These are phyloP conservation scores for Drosophila longiperda DNA, from an alignment of 2,888 invertebrate genomes.

Conservation along the genomic window DNA sequence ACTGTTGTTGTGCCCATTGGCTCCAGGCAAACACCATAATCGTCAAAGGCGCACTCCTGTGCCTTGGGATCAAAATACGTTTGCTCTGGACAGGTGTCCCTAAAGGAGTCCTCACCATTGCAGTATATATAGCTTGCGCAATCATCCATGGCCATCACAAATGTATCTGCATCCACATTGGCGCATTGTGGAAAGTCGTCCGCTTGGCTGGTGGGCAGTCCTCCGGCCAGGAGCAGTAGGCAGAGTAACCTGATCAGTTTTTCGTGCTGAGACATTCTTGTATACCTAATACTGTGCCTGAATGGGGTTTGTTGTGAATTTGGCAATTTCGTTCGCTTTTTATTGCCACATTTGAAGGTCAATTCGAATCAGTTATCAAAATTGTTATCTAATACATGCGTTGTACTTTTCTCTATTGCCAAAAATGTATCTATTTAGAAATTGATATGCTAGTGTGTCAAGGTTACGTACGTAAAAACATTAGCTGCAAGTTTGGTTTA, in stretches of 20 bases:
- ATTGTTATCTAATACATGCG: conserved; percentile 40
- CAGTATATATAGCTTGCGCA: conserved; percentile 78
- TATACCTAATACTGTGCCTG: background rate
- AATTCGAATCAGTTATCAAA: conserved; percentile 27
- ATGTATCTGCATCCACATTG: conserved; percentile 48
- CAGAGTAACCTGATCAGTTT: conserved; percentile 16
- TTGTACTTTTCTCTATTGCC: conserved; percentile 14
- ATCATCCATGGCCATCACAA: conserved; percentile 63
- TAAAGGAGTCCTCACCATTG: conserved; percentile 63
- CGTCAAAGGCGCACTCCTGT: conserved; percentile 72
- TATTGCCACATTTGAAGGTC: conserved; percentile 43
- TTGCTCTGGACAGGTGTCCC: conserved; percentile 68
- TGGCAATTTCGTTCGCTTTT: conserved; percentile 5
- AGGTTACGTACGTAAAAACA: conserved; percentile 25
- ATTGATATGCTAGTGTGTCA: conserved; percentile 38
- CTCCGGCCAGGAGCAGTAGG: conserved; percentile 39
- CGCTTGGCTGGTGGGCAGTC: conserved; percentile 4
- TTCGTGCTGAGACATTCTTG: conserved; percentile 22
- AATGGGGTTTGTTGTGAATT: conserved; percentile 11
- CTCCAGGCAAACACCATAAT: conserved; percentile 56
- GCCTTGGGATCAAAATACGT: conserved; percentile 70
- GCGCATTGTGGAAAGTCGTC: conserved; percentile 66
- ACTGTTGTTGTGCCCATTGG: conserved; percentile 8
- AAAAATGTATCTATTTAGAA: conserved; percentile 31
- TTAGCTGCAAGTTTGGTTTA: background rate